Evolutionary conservation across 2,888 invertebrate species (phyloP).

Genomic region (Geophilus truncorum): DNA sequence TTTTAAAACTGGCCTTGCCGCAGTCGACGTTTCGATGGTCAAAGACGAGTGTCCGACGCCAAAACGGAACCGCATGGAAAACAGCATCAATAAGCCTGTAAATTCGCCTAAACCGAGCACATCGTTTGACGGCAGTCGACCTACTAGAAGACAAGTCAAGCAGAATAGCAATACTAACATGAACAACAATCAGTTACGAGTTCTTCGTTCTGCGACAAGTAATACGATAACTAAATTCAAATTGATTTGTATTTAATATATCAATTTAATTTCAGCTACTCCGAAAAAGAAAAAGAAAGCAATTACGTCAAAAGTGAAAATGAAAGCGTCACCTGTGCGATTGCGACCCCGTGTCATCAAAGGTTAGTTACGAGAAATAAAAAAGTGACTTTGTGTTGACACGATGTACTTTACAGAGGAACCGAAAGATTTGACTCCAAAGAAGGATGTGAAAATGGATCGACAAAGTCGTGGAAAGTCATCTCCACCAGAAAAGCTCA

Average conservation of each 20-base stretch:
- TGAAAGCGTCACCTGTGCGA: neutral
- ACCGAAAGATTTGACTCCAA: neutral
- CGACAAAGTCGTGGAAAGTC: neutral
- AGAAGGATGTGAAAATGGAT: neutral
- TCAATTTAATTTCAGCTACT: neutral
- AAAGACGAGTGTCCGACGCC: neutral
- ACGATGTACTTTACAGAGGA: neutral
- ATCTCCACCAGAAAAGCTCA: slow-evolving; percentile 41
- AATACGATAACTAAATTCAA: no score
- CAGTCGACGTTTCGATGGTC: neutral
- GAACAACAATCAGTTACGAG: neutral
- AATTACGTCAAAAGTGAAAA: neutral
- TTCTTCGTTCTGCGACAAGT: neutral
- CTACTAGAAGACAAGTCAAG: neutral
- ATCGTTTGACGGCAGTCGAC: neutral
- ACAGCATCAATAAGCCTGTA: neutral
- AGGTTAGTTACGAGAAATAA: neutral
- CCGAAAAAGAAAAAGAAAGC: neutral
- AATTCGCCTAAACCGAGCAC: neutral
- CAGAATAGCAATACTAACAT: neutral
- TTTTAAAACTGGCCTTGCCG: neutral
- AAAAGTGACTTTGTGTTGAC: no score
- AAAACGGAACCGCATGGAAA: neutral
- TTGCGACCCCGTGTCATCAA: neutral
- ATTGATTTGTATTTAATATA: neutral